phyloP scores from a whole-genome alignment of 2,113 vertebrate species.

The Balaeniceps rex region DNA sequence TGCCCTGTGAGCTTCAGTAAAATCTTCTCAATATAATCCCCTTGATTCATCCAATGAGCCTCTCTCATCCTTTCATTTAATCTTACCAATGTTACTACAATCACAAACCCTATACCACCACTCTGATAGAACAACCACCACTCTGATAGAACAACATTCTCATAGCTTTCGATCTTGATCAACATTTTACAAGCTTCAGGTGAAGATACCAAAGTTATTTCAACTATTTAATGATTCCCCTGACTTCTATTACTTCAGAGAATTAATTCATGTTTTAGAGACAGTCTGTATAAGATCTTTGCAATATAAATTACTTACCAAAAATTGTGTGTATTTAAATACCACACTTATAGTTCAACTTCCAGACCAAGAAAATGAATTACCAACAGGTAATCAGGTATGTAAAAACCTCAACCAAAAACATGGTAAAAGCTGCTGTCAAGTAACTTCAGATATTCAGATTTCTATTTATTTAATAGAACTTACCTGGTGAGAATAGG shows the following conservation, averaged over 20 bases:
- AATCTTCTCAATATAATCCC: background rate
- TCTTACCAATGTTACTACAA: background rate
- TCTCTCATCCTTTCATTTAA: background rate
- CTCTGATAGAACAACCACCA: background rate
- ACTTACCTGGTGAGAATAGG: slow-evolving; percentile 91
- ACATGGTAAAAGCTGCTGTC: background rate
- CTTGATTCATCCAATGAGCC: background rate
- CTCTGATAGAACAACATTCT: background rate
- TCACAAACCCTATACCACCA: background rate
- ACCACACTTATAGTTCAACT: background rate
- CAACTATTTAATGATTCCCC: background rate
- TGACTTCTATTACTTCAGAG: background rate
- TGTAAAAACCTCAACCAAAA: background rate
- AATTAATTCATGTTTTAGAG: background rate
- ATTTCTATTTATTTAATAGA: background rate
- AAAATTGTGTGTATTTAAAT: background rate
- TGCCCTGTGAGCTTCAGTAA: background rate
- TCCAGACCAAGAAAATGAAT: background rate
- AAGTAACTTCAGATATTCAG: background rate
- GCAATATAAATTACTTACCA: background rate
- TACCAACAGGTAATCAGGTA: background rate
- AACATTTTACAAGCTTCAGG: background rate
- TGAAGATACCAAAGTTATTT: background rate
- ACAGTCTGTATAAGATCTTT: background rate
- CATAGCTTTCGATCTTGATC: background rate